Percentiles rank a stretch among this genome's conserved stretches.
phyloP scores from a whole-genome alignment of 2,113 vertebrate species.

The Tapirus terrestris region DNA sequence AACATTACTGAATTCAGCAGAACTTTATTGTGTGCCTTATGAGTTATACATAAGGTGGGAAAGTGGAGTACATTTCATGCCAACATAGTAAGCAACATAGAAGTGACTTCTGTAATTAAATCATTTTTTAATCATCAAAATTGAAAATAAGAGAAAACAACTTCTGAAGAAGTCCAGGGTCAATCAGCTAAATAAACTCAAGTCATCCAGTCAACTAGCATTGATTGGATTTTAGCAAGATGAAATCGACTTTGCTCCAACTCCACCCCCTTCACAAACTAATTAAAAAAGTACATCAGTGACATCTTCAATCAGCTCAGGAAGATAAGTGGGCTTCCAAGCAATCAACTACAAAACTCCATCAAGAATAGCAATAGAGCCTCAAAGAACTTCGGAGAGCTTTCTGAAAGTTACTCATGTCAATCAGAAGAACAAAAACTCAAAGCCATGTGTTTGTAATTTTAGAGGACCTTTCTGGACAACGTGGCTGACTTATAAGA shows the following conservation, averaged over 20 bases:
- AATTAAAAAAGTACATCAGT: slow-evolving; percentile 81
- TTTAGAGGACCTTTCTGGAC: not conserved
- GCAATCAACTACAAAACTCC: slow-evolving; percentile 68
- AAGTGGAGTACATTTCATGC: slow-evolving; percentile 48
- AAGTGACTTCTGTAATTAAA: slow-evolving; percentile 78
- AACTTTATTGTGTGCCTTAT: not conserved
- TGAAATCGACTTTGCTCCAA: slow-evolving; percentile 82
- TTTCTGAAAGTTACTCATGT: slow-evolving; percentile 23
- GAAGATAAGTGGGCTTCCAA: slow-evolving; percentile 79
- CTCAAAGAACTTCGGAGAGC: slow-evolving; percentile 45
- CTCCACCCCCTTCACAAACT: slow-evolving; percentile 84
- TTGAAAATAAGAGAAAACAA: slow-evolving; percentile 82
- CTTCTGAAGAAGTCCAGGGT: slow-evolving; percentile 78
- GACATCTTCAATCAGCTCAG: slow-evolving; percentile 82
- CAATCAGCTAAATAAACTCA: slow-evolving; percentile 84
- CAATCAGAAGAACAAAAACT: slow-evolving; percentile 59
- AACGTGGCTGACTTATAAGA: not conserved
- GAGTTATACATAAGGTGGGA: not conserved
- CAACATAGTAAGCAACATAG: slow-evolving; percentile 72
- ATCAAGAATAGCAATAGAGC: slow-evolving; percentile 63
- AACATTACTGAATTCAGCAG: slow-evolving; percentile 14
- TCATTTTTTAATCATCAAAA: slow-evolving; percentile 80
- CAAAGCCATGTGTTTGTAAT: not conserved
- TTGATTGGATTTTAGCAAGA: slow-evolving; percentile 83
- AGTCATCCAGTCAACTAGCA: slow-evolving; percentile 82